phyloP scores from a whole-genome alignment of 2,113 vertebrate genomes.

The Camelus dromedarius region DNA sequence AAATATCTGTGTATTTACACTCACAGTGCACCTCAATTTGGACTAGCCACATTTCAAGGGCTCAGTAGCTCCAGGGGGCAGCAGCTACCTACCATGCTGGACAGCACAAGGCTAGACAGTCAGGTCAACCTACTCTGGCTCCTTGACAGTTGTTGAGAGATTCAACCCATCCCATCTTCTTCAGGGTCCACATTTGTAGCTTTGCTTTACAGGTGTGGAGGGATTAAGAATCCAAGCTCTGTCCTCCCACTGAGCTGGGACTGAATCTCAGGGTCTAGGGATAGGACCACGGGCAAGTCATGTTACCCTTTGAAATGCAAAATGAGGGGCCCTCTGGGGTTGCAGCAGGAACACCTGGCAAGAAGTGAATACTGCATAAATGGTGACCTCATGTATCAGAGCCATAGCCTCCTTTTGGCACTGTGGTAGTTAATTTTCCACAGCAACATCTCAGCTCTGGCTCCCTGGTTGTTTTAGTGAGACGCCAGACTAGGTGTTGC shows the following conservation, averaged over 20 bases:
- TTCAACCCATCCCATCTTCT: neutral
- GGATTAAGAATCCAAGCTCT: neutral
- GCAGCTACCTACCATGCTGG: neutral
- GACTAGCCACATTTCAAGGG: neutral
- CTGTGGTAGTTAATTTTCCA: neutral
- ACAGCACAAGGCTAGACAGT: neutral
- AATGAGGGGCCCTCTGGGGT: neutral
- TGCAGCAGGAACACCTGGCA: neutral
- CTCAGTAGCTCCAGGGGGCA: neutral
- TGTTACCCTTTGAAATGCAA: neutral
- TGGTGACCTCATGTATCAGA: neutral
- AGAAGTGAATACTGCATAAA: accelerated
- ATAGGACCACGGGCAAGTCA: neutral
- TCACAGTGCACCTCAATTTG: accelerated
- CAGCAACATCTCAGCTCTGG: neutral
- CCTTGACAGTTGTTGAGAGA: neutral
- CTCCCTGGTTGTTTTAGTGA: neutral
- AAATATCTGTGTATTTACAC: neutral
- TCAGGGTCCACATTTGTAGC: neutral
- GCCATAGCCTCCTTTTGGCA: neutral
- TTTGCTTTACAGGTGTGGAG: neutral
- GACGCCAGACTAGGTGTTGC: neutral
- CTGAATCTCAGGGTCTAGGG: neutral
- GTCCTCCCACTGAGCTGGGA: neutral
- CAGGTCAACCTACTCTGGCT: neutral